Percentiles rank a stretch among this genome's conserved stretches.
These are phyloP conservation scores for Aporrectodea caliginosa DNA, from an alignment of 1,140 invertebrate species.

Conservation along the genomic window DNA sequence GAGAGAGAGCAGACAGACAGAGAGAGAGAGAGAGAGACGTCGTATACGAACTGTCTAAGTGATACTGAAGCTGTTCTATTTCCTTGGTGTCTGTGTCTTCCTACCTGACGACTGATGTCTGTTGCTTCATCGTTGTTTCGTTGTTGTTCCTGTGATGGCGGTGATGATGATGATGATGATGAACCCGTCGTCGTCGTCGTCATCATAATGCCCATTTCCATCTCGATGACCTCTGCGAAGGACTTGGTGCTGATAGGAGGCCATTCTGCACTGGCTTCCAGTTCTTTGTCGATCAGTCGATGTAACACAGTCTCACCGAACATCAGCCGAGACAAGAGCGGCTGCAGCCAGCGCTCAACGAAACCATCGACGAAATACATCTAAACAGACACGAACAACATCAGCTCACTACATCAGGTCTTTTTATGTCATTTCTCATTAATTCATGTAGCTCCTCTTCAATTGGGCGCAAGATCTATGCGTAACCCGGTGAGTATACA, in stretches of 20 bases:
- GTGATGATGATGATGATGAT: too few relatives aligned
- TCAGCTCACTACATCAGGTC: neutral
- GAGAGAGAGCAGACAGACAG: too few relatives aligned
- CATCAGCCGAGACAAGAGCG: neutral
- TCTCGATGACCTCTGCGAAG: neutral
- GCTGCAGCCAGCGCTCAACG: neutral
- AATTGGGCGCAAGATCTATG: too few relatives aligned
- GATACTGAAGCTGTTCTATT: too few relatives aligned
- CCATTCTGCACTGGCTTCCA: neutral
- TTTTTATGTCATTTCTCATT: too few relatives aligned
- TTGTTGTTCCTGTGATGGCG: neutral
- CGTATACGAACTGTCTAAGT: too few relatives aligned
- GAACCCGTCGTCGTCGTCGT: neutral
- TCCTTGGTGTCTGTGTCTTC: too few relatives aligned
- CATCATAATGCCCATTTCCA: neutral
- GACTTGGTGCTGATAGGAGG: neutral
- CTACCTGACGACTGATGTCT: too few relatives aligned
- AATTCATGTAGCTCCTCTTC: too few relatives aligned
- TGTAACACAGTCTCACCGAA: neutral
- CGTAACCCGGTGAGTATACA: too few relatives aligned
- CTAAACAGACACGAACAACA: neutral
- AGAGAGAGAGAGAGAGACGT: too few relatives aligned
- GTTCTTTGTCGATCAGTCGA: neutral
- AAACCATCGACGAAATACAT: neutral
- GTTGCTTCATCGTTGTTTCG: neutral